A percentile compares a stretch with the other conserved stretches of the same genome.
These are phyloP conservation scores for Sander vitreus DNA, from an alignment of 2,113 vertebrate species.

Conservation along the genomic window DNA sequence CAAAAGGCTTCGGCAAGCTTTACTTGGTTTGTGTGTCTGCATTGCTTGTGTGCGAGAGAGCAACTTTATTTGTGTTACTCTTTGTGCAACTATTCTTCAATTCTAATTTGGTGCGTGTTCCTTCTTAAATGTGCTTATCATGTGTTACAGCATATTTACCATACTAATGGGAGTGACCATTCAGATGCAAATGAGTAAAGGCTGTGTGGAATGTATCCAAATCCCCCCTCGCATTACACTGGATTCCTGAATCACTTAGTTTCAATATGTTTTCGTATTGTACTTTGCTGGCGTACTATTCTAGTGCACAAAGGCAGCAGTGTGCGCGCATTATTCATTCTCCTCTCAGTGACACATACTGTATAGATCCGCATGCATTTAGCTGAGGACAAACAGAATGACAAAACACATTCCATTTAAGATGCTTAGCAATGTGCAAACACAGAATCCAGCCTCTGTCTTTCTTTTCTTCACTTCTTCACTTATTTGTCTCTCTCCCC, in stretches of 20 bases:
- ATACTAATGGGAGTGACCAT: slow-evolving; percentile 65
- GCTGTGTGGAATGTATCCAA: slow-evolving; percentile 65
- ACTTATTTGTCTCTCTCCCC: slow-evolving; percentile 2
- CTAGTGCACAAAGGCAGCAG: slow-evolving; percentile 54
- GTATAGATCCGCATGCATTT: slow-evolving; percentile 58
- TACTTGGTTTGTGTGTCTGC: slow-evolving; percentile 55
- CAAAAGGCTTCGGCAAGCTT: slow-evolving; percentile 77
- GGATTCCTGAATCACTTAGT: slow-evolving; percentile 61
- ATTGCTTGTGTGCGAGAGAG: slow-evolving; percentile 44
- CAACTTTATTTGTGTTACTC: slow-evolving; percentile 60
- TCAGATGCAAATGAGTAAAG: slow-evolving; percentile 75
- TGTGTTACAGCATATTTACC: slow-evolving; percentile 74
- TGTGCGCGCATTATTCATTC: slow-evolving; percentile 50
- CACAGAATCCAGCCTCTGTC: slow-evolving; percentile 23
- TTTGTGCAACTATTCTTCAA: slow-evolving; percentile 46
- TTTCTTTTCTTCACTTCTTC: slow-evolving; percentile 16
- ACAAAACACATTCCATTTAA: slow-evolving; percentile 55
- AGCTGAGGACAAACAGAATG: slow-evolving; percentile 47
- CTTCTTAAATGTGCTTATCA: slow-evolving; percentile 66
- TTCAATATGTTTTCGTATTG: slow-evolving; percentile 64
- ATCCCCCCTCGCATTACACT: slow-evolving; percentile 43
- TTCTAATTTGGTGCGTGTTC: slow-evolving; percentile 54
- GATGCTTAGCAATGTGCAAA: slow-evolving; percentile 46
- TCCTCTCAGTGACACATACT: slow-evolving; percentile 46
- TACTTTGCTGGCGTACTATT: slow-evolving; percentile 57